Conservation (phyloP, 35 echinoderm and acorn worm genomes). For the Apostichopus parvimensis region DNA sequence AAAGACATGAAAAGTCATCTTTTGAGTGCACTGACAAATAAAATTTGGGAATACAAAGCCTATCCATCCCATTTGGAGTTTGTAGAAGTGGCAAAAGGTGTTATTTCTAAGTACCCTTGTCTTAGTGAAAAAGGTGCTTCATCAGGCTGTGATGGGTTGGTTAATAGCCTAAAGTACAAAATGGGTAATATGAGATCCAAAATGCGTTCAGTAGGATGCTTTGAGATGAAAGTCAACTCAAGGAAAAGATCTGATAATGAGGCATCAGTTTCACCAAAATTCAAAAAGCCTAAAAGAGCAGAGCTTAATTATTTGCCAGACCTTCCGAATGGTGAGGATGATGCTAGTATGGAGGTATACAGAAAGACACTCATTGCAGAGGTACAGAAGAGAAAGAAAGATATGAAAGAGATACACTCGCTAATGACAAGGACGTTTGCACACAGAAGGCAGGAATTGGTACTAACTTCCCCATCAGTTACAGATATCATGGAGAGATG, state of each 20-base stretch:
- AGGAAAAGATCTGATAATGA: background rate
- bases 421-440: slow-evolving; percentile 16
- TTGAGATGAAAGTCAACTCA: slow-evolving; percentile 45
- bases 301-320: slow-evolving; percentile 33
- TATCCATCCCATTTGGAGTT: background rate
- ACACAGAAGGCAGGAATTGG: background rate
- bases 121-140: slow-evolving; percentile 12
- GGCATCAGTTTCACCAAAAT: background rate
- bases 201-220: slow-evolving; percentile 12
- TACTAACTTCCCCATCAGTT: background rate
- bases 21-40: slow-evolving; percentile 15
- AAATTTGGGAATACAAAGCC: slow-evolving; percentile 23
- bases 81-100: too few species aligned
- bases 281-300: slow-evolving; percentile 25
- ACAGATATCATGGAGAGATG: background rate
- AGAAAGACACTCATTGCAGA: slow-evolving; percentile 15
- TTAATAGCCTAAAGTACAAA: slow-evolving; percentile 20
- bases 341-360: background rate
- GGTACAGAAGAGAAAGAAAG: slow-evolving; percentile 11
- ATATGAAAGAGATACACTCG: slow-evolving; percentile 22
- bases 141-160: slow-evolving; percentile 40
- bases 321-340: slow-evolving; percentile 42
- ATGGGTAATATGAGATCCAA: slow-evolving; percentile 35
- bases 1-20: slow-evolving; percentile 49
- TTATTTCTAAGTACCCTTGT: slow-evolving; percentile 19